Conservation (phyloP, 1,140 invertebrate species). For the Diachasmimorpha longicaudata region DNA sequence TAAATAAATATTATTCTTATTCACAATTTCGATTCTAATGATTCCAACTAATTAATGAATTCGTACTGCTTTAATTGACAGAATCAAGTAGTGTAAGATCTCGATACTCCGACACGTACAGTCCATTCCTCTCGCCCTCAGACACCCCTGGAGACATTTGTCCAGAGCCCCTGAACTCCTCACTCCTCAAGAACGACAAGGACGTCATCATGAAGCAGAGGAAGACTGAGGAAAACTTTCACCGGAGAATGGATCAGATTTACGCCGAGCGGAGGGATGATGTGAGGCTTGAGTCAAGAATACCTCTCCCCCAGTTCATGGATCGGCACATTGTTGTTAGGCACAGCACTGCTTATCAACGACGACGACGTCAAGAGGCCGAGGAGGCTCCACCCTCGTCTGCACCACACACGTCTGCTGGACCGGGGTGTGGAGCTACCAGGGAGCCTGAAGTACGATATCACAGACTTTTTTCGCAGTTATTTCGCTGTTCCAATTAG, state of each 20-base stretch:
- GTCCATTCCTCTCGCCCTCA: not conserved
- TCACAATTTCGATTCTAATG: too few relatives aligned
- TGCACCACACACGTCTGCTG: slow-evolving; percentile 16
- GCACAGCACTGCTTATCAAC: slow-evolving; percentile 39
- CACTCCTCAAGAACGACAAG: slow-evolving; percentile 21
- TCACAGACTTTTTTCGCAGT: not conserved
- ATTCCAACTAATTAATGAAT: not conserved
- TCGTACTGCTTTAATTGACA: not conserved
- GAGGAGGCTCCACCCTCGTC: slow-evolving; percentile 7
- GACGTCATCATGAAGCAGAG: slow-evolving; percentile 33
- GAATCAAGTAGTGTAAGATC: not conserved
- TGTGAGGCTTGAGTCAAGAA: slow-evolving; percentile 38
- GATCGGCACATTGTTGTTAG: slow-evolving; percentile 37
- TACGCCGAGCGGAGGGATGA: slow-evolving; percentile 20
- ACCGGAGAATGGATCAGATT: slow-evolving; percentile 33
- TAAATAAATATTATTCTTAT: too few relatives aligned
- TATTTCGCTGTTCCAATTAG: not conserved
- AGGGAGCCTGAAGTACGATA: not conserved
- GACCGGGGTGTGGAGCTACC: not conserved
- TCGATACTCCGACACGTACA: not conserved
- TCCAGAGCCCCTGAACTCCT: not conserved
- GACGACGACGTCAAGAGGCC: slow-evolving; percentile 31
- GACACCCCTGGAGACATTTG: not conserved
- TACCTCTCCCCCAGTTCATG: slow-evolving; percentile 36
- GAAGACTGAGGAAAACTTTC: slow-evolving; percentile 34